Evolutionary conservation across 2,888 invertebrate species (phyloP).

Genomic region (Dicyrtomina minuta): DNA sequence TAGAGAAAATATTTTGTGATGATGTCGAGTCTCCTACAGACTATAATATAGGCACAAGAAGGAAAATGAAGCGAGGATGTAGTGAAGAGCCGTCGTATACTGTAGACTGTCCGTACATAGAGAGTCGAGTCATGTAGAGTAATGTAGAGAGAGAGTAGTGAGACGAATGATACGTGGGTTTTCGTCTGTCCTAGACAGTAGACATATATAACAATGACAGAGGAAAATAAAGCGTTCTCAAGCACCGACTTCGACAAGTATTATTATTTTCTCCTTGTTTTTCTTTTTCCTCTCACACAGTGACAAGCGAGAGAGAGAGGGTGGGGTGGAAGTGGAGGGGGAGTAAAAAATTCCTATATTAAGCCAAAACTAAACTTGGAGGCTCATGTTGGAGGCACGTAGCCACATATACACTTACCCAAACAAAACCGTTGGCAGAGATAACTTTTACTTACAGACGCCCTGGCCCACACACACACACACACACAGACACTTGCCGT

Average conservation of each 20-base stretch:
- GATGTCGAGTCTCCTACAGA: neutral
- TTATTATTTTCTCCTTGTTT: slow-evolving; percentile 21
- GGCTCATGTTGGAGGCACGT: too few species aligned
- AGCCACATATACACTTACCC: neutral
- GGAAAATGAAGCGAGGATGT: neutral
- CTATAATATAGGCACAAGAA: too few species aligned
- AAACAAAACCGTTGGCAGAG: too few species aligned
- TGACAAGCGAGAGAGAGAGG: slow-evolving; percentile 2
- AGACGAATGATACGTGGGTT: neutral
- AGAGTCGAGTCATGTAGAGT: neutral
- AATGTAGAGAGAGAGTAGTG: neutral
- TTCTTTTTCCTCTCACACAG: neutral
- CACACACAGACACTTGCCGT: too few species aligned
- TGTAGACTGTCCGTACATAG: too few species aligned
- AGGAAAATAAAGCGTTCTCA: slow-evolving; percentile 28
- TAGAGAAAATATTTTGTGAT: neutral
- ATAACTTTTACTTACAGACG: too few species aligned
- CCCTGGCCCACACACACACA: too few species aligned
- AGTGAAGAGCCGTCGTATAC: too few species aligned
- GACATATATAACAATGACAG: slow-evolving; percentile 6
- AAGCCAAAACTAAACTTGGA: too few species aligned
- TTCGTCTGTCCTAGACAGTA: neutral
- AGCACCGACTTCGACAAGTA: slow-evolving; percentile 17
- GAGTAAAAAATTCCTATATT: neutral
- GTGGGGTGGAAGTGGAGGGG: neutral